These are phyloP conservation scores for Hydraecia micacea DNA, from an alignment of 2,888 invertebrate species.

Conservation along the genomic window DNA sequence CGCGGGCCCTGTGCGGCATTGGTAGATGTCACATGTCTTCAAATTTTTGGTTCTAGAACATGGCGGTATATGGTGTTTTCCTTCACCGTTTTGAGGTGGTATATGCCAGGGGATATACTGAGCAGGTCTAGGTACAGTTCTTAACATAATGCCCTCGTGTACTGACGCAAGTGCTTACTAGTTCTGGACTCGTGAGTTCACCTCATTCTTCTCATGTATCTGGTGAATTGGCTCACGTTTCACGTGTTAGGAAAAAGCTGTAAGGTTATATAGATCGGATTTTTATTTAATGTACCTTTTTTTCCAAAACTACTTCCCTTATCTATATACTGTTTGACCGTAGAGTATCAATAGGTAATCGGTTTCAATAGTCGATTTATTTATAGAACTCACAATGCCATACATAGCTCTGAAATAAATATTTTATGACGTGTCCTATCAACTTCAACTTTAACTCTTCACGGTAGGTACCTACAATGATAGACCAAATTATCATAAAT, in stretches of 20 bases:
- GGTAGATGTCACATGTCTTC: too few relatives aligned
- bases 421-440: too few relatives aligned
- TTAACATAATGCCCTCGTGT: slow-evolving; percentile 15
- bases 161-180: not conserved
- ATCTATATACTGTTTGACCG: not conserved
- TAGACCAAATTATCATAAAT: not conserved
- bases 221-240: not conserved
- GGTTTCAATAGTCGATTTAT: not conserved
- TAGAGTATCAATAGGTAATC: not conserved
- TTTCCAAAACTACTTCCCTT: not conserved
- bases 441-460: too few relatives aligned
- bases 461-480: too few relatives aligned
- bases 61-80: too few relatives aligned
- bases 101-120: not conserved
- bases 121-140: not conserved
- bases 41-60: too few relatives aligned
- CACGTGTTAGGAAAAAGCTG: not conserved
- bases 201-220: slow-evolving; percentile 19
- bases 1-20: too few relatives aligned
- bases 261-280: not conserved
- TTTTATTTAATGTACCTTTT: not conserved
- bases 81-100: too few relatives aligned
- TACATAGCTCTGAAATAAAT: too few relatives aligned
- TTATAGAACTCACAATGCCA: not conserved
- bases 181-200: too few relatives aligned